Percentiles rank a stretch among this genome's conserved stretches.
These are phyloP conservation scores for Eupsilia transversa DNA, from an alignment of 2,888 invertebrate species.

Conservation along the genomic window DNA sequence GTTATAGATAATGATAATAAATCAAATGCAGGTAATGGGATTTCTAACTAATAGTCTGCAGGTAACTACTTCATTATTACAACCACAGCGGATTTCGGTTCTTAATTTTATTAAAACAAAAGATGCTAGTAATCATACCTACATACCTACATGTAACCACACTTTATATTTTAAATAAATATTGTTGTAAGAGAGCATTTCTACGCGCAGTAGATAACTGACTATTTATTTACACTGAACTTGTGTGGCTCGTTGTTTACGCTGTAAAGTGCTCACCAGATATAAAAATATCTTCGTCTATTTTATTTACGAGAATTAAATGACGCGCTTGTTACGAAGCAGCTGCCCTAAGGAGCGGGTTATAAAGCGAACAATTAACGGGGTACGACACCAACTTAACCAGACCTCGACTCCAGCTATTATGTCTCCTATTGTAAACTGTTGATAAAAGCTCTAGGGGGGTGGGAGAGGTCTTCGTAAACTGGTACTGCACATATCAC, in stretches of 20 bases:
- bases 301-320: slow-evolving; percentile 90
- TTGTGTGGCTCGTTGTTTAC: slow-evolving; percentile 86
- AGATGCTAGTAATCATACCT: background rate
- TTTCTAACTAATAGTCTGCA: slow-evolving; percentile 3
- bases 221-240: slow-evolving; percentile 86
- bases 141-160: slow-evolving; percentile 1
- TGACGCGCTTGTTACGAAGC: slow-evolving; percentile 87
- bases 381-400: slow-evolving; percentile 76
- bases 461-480: slow-evolving; percentile 72
- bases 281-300: slow-evolving; percentile 90
- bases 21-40: background rate
- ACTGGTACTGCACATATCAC: slow-evolving; percentile 79
- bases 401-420: slow-evolving; percentile 74
- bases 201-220: slow-evolving; percentile 74
- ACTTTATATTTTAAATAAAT: slow-evolving; percentile 51
- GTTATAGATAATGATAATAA: background rate
- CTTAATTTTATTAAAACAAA: background rate
- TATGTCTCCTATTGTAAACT: slow-evolving; percentile 58
- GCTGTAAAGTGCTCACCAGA: slow-evolving; percentile 84
- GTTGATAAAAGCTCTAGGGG: slow-evolving; percentile 61
- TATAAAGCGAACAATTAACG: slow-evolving; percentile 89
- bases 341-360: slow-evolving; percentile 88
- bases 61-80: background rate
- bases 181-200: slow-evolving; percentile 60
- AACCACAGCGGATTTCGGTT: background rate